Base-by-base conservation (phyloP, 2,113 vertebrate genomes). In the Bos javanicus region DNA sequence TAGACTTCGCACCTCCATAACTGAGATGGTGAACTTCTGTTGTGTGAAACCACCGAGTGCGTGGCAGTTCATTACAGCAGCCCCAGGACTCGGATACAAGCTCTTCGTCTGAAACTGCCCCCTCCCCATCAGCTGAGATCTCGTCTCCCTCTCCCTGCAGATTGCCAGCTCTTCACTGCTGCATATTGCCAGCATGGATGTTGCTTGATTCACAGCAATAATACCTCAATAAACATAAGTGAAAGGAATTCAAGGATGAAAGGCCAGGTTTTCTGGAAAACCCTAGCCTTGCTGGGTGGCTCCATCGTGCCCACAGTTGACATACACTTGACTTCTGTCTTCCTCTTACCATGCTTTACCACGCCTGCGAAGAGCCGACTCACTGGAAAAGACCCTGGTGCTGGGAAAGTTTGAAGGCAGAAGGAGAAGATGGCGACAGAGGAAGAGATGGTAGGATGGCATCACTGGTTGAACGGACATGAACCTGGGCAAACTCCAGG, bases 1-100 rank as follows among this genome's bases (percentile, higher is more conserved):
- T 12, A 48, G 46, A 33, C 46, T 12, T 12, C 28, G 5, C 46
- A 21, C 17, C 9, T 52, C 28, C 46, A 0, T 21, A 21, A 80
- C 46, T 5, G 78, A 50, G 76, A 33, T 3, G 78, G 28, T 33
- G 17, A 6, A 12, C 2, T 12, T 81, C 78, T 50, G 28, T 12
- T 33, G 78, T 33, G 46, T 81, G 28, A 50, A 30, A 33, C 28
- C 78, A 33, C 46, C 9, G 5, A 19, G 28, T 2, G 78, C 1
- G 1, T 21, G 16, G 46, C 9, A 6, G 28, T 33, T 50, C 46
- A 17, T 21, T 6, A 6, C 16, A 81, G 78, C 46, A 33, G 78
- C 78, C 78, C 28, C 46, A 21, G 54, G 82, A 57, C 59, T 1
- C 0, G 0, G 19, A 25, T 0, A 0, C 2, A 0, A 26, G 39